Evolutionary conservation across 1,140 invertebrate species (phyloP).

Genomic region (Lasioglossum albipes): DNA sequence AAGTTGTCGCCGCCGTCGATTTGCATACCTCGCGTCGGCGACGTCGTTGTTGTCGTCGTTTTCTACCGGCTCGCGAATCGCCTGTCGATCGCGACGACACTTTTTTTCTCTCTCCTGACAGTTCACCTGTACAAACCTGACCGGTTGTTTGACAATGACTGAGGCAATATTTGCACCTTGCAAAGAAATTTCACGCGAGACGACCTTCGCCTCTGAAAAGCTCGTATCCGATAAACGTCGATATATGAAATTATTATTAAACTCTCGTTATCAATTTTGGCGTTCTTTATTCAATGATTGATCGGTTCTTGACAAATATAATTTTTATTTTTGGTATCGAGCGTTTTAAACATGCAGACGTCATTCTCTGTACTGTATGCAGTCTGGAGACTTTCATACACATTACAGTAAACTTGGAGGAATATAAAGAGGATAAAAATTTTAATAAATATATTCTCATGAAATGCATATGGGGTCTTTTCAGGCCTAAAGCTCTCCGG

Average conservation of each 20-base stretch:
- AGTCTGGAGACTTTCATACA: no score
- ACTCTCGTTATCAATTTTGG: not conserved
- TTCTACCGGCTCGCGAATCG: conserved; percentile 30
- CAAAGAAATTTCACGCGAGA: conserved; percentile 42
- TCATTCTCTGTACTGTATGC: no score
- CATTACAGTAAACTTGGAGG: no score
- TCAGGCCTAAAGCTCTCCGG: not conserved
- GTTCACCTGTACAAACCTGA: conserved; percentile 57
- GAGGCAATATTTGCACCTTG: conserved; percentile 47
- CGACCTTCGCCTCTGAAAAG: conserved; percentile 36
- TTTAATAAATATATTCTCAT: no score
- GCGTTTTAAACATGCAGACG: no score
- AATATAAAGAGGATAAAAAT: no score
- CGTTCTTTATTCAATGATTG: not conserved
- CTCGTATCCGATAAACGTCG: not conserved
- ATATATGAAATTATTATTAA: not conserved
- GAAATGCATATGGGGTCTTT: no score
- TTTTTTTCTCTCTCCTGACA: conserved; percentile 15
- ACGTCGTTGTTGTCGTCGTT: not conserved
- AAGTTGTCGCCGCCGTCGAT: conserved; percentile 34
- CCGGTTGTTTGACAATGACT: conserved; percentile 44
- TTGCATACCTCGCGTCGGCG: conserved; percentile 31
- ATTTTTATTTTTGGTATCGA: no score
- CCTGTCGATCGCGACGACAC: conserved; percentile 4
- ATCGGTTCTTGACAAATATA: not conserved